Conservation (phyloP, 2,797 vertebrate genomes). For the Eleutherodactylus coqui region DNA sequence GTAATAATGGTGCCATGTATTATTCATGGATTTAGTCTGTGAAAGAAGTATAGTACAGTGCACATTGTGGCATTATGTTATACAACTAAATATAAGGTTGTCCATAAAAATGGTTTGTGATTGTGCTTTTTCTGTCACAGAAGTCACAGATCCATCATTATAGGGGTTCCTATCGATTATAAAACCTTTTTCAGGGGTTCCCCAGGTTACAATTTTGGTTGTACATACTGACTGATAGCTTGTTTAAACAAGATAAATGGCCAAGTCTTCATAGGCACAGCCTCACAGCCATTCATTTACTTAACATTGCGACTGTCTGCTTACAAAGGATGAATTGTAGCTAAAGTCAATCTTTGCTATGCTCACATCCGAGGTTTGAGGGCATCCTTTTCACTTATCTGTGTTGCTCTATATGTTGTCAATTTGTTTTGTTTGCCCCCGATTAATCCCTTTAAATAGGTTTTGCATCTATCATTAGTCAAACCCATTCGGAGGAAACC, state of each 20-base stretch:
- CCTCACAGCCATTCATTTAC: neutral
- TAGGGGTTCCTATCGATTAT: too few relatives aligned
- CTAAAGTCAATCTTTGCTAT: slow-evolving; percentile 4
- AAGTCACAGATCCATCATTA: too few relatives aligned
- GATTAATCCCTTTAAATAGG: slow-evolving; percentile 34
- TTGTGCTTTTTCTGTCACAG: too few relatives aligned
- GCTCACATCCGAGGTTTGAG: neutral
- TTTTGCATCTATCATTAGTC: slow-evolving; percentile 18
- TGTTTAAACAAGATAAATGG: neutral
- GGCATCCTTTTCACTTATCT: slow-evolving; percentile 23
- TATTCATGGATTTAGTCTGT: too few relatives aligned
- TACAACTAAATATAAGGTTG: too few relatives aligned
- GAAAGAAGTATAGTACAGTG: too few relatives aligned
- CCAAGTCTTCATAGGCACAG: neutral
- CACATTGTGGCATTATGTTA: too few relatives aligned
- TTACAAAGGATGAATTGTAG: neutral
- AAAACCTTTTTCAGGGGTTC: neutral
- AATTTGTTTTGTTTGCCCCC: slow-evolving; percentile 21
- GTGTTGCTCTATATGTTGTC: slow-evolving; percentile 12
- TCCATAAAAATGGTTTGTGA: too few relatives aligned
- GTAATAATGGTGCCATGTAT: too few relatives aligned
- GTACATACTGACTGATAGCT: neutral
- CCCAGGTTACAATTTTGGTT: neutral
- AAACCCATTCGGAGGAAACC: neutral
- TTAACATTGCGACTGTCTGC: neutral